A percentile compares a stretch with the other conserved stretches of the same genome.
Conservation (phyloP, 2,888 invertebrate genomes). For the Megastigmus dorsalis region DNA sequence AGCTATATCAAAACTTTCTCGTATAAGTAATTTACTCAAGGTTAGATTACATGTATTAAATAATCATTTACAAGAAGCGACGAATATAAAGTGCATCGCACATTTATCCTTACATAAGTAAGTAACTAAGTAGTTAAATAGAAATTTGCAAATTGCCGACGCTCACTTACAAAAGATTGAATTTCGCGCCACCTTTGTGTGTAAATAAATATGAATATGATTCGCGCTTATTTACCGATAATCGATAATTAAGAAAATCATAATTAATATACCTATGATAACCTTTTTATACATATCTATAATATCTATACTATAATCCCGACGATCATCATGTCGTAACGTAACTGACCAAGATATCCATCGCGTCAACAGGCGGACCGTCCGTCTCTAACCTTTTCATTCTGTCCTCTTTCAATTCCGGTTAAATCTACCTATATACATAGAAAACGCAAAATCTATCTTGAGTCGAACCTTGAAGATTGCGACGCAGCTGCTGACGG, state of each 20-base stretch:
- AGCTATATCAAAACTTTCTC: not conserved
- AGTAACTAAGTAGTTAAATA: not conserved
- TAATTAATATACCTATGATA: too few relatives aligned
- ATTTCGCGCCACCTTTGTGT: slow-evolving; percentile 27
- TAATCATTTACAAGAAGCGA: not conserved
- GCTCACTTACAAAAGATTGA: not conserved
- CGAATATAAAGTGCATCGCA: not conserved
- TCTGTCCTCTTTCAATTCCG: not conserved
- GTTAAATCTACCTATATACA: slow-evolving; percentile 1
- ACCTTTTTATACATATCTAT: too few relatives aligned
- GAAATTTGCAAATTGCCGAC: not conserved
- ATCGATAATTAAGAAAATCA: not conserved
- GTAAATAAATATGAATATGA: not conserved
- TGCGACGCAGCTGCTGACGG: slow-evolving; percentile 10
- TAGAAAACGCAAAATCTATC: slow-evolving; percentile 18
- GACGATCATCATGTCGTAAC: too few relatives aligned
- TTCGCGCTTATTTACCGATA: not conserved
- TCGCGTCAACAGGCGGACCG: not conserved
- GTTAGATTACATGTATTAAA: not conserved
- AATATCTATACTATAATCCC: too few relatives aligned
- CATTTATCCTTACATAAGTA: too few relatives aligned
- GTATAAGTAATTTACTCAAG: not conserved
- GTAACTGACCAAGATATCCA: not conserved
- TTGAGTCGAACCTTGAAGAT: slow-evolving; percentile 24
- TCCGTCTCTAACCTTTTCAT: not conserved